These are phyloP conservation scores for Ochotona curzoniae DNA, from an alignment of 2,113 vertebrate species.

Conservation along the genomic window DNA sequence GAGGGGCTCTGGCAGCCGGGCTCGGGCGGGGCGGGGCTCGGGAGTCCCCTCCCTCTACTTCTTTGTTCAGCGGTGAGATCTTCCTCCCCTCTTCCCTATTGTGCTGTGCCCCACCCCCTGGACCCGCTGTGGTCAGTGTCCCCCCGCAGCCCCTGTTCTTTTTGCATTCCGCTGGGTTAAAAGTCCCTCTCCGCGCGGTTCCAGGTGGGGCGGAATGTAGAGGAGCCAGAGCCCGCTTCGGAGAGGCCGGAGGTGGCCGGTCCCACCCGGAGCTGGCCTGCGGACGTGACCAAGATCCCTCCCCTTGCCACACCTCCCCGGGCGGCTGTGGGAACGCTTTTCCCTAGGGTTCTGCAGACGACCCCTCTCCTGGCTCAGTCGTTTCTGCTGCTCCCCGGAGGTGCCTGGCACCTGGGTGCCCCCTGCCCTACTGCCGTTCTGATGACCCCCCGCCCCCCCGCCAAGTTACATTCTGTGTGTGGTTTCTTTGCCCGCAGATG, in stretches of 20 bases:
- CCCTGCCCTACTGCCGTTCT: neutral
- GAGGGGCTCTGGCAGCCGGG: neutral
- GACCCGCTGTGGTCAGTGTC: too few relatives aligned
- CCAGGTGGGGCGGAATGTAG: neutral
- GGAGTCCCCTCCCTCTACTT: constrained; percentile 63
- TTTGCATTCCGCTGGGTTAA: rapidly evolving
- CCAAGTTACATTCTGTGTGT: neutral
- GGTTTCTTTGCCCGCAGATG: constrained; percentile 79
- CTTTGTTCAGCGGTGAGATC: constrained; percentile 75
- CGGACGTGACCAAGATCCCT: neutral
- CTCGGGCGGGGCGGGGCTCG: constrained; percentile 55
- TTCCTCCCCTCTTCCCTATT: neutral
- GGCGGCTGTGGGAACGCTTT: neutral
- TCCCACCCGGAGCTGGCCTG: neutral
- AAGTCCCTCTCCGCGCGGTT: too few relatives aligned
- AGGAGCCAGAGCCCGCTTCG: neutral
- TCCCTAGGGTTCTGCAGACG: neutral
- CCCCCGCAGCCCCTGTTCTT: neutral
- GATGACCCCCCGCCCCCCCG: rapidly evolving
- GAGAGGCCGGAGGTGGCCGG: neutral
- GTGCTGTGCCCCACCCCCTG: neutral
- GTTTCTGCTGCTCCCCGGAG: rapidly evolving
- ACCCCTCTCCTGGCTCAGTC: neutral
- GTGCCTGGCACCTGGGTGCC: neutral
- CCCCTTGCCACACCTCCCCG: constrained; percentile 67